Evolutionary conservation across 2,113 vertebrate species (phyloP).

Genomic region (Elephantulus edwardii): DNA sequence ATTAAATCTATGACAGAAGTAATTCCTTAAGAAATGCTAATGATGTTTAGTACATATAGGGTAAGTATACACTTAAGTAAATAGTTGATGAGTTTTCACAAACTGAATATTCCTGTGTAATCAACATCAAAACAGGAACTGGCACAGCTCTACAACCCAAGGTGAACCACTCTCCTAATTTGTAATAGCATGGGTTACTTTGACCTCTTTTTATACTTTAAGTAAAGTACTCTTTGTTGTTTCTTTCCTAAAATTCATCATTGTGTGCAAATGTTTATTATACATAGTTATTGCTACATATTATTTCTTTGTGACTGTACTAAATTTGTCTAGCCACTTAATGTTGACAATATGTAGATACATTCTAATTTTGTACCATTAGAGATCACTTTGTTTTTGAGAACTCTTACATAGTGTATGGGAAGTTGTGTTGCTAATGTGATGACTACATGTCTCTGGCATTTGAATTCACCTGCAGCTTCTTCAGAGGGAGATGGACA

Average conservation of each 20-base stretch:
- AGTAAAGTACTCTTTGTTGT: neutral
- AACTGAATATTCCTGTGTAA: neutral
- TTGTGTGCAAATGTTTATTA: neutral
- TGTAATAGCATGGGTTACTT: neutral
- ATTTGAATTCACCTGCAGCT: too few relatives aligned
- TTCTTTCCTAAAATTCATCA: conserved; percentile 2
- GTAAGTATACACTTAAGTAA: neutral
- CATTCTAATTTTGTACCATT: neutral
- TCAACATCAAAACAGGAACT: neutral
- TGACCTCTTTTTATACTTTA: neutral
- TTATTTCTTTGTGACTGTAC: neutral
- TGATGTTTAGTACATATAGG: neutral
- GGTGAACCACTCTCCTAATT: neutral
- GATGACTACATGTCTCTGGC: too few relatives aligned
- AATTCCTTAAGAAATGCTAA: neutral
- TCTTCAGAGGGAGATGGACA: too few relatives aligned
- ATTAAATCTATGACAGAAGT: neutral
- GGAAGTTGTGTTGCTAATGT: too few relatives aligned
- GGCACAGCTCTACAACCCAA: neutral
- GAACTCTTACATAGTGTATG: too few relatives aligned
- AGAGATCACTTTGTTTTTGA: too few relatives aligned
- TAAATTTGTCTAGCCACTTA: neutral
- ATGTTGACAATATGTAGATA: neutral
- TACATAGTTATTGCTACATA: neutral
- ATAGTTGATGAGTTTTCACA: neutral